phyloP scores from a whole-genome alignment of 2,797 vertebrate genomes.

The Chiroxiphia lanceolata region DNA sequence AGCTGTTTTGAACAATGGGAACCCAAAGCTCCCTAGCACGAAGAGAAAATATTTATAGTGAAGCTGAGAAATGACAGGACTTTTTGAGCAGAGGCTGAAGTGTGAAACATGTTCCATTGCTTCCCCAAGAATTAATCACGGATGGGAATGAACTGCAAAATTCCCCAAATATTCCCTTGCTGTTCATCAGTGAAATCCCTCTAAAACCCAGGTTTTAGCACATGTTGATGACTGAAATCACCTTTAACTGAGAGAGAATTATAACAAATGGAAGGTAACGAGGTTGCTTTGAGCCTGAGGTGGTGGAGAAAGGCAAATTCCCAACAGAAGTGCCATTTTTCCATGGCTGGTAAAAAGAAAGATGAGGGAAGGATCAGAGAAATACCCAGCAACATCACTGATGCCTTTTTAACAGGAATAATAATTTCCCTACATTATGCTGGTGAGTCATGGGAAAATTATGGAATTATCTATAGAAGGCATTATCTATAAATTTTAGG shows the following conservation, averaged over 20 bases:
- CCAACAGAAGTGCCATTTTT: no score
- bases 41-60: not conserved
- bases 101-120: not conserved
- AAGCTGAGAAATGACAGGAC: not conserved
- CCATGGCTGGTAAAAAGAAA: not conserved
- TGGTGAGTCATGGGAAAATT: not conserved
- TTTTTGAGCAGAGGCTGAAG: conserved; percentile 5
- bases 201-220: not conserved
- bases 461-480: not conserved
- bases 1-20: not conserved
- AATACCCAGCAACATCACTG: not conserved
- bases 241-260: not conserved
- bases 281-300: not conserved
- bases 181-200: not conserved
- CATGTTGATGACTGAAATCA: not conserved
- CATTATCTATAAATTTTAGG: not conserved
- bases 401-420: not conserved
- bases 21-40: not conserved
- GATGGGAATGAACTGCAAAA: not conserved
- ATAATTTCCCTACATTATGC: not conserved
- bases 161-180: not conserved
- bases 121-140: not conserved
- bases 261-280: rapidly evolving
- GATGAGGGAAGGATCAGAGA: not conserved
- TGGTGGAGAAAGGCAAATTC: not conserved